Conservation (phyloP, 2,113 vertebrate genomes). For the Mirza zaza region DNA sequence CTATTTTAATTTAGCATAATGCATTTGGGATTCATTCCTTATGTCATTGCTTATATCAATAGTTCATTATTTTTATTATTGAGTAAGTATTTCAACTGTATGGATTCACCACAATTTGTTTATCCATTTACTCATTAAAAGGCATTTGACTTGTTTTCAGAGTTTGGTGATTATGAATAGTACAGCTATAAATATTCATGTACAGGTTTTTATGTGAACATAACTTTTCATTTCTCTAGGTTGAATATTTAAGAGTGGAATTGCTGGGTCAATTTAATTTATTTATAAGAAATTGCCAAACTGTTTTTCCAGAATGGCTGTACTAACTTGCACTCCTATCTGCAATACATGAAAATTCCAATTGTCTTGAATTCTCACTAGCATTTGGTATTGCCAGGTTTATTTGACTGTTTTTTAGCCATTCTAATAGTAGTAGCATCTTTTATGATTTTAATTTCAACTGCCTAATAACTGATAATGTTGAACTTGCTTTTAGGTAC, state of each 20-base stretch:
- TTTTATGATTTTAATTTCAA: neutral
- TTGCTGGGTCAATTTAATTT: neutral
- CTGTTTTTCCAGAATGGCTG: neutral
- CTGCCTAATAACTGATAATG: neutral
- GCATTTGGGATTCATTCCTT: neutral
- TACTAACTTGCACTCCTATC: neutral
- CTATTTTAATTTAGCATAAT: neutral
- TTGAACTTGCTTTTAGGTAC: neutral
- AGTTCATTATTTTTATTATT: neutral
- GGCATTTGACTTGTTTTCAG: neutral
- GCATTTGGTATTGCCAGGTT: neutral
- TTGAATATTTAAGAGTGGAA: conserved; percentile 14
- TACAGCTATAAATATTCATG: neutral
- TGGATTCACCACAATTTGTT: neutral
- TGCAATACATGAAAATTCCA: neutral
- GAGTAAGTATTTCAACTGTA: neutral
- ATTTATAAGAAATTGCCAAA: neutral
- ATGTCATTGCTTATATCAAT: neutral
- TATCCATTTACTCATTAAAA: neutral
- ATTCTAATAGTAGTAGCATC: neutral
- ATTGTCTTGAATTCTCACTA: neutral
- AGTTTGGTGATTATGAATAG: neutral
- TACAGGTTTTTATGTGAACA: neutral
- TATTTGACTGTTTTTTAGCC: neutral
- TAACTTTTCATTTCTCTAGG: neutral